Conservation (phyloP, 2,113 vertebrate genomes). For the Scophthalmus maximus region DNA sequence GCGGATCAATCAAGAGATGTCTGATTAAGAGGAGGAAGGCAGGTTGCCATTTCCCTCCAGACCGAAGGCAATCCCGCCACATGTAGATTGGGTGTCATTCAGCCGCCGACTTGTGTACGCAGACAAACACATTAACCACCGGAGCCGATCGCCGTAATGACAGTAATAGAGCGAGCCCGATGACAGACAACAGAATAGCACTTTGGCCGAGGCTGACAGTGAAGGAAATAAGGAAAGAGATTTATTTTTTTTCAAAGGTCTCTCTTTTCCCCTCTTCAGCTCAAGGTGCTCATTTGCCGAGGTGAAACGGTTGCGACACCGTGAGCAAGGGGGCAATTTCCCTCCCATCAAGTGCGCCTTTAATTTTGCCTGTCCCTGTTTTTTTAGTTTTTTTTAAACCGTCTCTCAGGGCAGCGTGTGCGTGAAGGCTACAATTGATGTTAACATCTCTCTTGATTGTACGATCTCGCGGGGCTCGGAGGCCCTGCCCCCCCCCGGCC, state of each 20-base stretch:
- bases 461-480: conserved; percentile 39
- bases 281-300: conserved; percentile 81
- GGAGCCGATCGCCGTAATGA: conserved; percentile 75
- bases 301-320: conserved; percentile 73
- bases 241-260: conserved; percentile 45
- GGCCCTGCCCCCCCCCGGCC: conserved; percentile 17
- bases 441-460: conserved; percentile 78
- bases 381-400: conserved; percentile 11
- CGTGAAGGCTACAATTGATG: conserved; percentile 76
- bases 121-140: conserved; percentile 81
- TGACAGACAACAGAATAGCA: conserved; percentile 76
- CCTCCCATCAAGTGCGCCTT: conserved; percentile 76
- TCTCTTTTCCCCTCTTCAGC: conserved; percentile 39
- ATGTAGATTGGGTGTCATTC: conserved; percentile 85
- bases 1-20: conserved; percentile 77
- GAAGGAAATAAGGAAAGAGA: conserved; percentile 75
- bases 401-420: conserved; percentile 38
- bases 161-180: conserved; percentile 73
- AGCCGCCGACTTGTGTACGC: conserved; percentile 66
- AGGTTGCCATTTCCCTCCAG: conserved; percentile 63
- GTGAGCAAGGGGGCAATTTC: conserved; percentile 75
- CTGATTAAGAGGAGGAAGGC: conserved; percentile 72
- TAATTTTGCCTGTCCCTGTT: conserved; percentile 70
- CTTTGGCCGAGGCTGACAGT: conserved; percentile 75
- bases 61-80: conserved; percentile 60